Evolutionary conservation across 2,113 vertebrate genomes (phyloP), one percentile per base, ranked within the genome.

Genomic region (Ophthalmotilapia sp.): DNA sequence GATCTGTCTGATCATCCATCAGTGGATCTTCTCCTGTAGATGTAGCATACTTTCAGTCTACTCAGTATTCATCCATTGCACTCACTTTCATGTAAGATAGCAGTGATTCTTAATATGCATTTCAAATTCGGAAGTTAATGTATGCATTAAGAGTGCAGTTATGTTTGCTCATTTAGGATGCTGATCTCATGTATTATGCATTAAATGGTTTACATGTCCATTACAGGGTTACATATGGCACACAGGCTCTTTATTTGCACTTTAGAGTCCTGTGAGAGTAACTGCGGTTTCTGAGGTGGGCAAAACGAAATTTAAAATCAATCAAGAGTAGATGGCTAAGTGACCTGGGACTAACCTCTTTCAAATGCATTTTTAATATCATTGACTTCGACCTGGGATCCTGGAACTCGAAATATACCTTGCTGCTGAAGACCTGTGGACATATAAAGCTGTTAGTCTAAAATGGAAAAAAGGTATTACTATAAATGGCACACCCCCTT

Each of bases 331-430:
- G 85, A 91, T 53, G 81, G 81, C 26, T 81, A 19, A 12, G 68
- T 14, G 33, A 85, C 53, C 73, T 23, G 89, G 86, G 23, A 96
- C 97, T 82, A 82, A 99, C 99, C 99, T 98, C 99, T 97, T 93
- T 99, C 98, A 95, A 99, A 99, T 12, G 99, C 99, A 93, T 99
- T 99, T 96, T 99, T 99, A 96, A 99, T 99, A 94, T 99, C 99
- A 3, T 99, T 99, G 91, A 99, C 99, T 97, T 99, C 99, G 55
- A 99, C 97, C 94, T 99, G 99, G 90, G 99, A 99, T 93, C 99
- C 99, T 9, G 99, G 98, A 91, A 99, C 98, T 91, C 99, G 93
- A 95, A 99, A 99, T 95, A 99, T 99, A 81, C 99, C 99, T 94
- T 99, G 98, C 79, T 99, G 99, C 93, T 99, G 99, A 62, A 99